Conservation (phyloP, 2,797 vertebrate species). For the Coregonus sp. region DNA sequence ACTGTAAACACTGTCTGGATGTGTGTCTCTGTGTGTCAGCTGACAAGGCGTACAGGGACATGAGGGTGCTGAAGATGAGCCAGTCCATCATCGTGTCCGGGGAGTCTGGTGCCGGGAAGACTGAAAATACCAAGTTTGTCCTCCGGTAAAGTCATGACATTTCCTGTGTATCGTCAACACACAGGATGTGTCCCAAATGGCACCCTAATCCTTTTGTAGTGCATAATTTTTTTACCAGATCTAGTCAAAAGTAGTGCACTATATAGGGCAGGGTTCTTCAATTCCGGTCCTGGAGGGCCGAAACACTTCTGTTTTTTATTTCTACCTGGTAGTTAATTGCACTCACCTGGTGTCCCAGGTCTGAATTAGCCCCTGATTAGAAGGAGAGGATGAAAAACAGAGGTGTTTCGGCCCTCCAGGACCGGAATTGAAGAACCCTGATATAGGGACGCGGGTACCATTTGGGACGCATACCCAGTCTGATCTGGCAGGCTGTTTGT, state of each 20-base stretch:
- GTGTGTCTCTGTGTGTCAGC: conserved; percentile 64
- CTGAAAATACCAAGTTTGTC: conserved; percentile 92
- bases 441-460: neutral
- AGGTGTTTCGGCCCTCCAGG: too few species aligned
- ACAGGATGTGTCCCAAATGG: neutral
- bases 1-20: neutral
- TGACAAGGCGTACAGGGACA: conserved; percentile 89
- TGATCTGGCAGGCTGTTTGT: neutral
- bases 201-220: neutral
- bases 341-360: too few species aligned
- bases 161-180: conserved; percentile 26
- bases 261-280: neutral
- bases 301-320: too few species aligned
- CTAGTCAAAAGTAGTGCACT: neutral
- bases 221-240: neutral
- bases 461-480: neutral
- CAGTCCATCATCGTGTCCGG: conserved; percentile 90
- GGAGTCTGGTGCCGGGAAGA: conserved; percentile 90
- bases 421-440: too few species aligned
- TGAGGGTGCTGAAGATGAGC: conserved; percentile 90
- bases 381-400: too few species aligned
- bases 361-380: too few species aligned
- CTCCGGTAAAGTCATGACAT: conserved; percentile 72
- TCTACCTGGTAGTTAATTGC: too few species aligned
- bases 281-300: too few species aligned